Base-by-base conservation (phyloP, 1,140 invertebrate species). In the Galleria mellonella region DNA sequence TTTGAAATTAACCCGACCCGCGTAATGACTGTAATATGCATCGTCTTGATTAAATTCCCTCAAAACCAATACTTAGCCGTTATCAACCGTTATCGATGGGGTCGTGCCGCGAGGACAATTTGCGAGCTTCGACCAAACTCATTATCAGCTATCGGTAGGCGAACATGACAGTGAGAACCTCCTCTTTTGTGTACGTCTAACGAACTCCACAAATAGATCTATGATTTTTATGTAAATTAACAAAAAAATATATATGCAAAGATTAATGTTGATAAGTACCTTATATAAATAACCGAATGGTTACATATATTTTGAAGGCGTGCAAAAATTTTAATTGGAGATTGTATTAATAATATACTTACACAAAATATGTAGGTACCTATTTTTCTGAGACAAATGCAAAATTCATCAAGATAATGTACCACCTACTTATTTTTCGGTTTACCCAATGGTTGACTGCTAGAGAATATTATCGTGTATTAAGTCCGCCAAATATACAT, bases 31-130 rank as follows among this genome's bases (percentile, higher is more conserved):
- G 65, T 81, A 67, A 78, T 78, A 65, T 48, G 32, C 48, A 14
- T 41, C 51, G 40, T 73, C 78, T 82, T 77, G 76, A 81, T 84
- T 78, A 78, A 84, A 78, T 62, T 72, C 55, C 45, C 38, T 55
- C 62, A 81, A 79, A 83, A 81, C 75, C 72, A 81, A 83, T 83
- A 82, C 67, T 83, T 83, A 79, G 63, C 55, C 41, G 50, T 72
- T 76, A 73, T 76, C 72, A 72, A 73, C 43, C 53, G 62, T 66
- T 71, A 63, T 68, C 59, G 52, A 65, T 53, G 51, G 38, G 9
- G 35, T 17, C 14, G 38, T 31, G 12, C 9, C 33, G 17, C 40
- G 42, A 39, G 47, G 55, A 62, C 59, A 52, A 57, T 66, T 62
- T 54, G 29, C 50, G 46, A 32, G 32, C 33, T 40, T 42, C 13